Conservation (phyloP, 2,797 vertebrate genomes). For the Carduelis carduelis region DNA sequence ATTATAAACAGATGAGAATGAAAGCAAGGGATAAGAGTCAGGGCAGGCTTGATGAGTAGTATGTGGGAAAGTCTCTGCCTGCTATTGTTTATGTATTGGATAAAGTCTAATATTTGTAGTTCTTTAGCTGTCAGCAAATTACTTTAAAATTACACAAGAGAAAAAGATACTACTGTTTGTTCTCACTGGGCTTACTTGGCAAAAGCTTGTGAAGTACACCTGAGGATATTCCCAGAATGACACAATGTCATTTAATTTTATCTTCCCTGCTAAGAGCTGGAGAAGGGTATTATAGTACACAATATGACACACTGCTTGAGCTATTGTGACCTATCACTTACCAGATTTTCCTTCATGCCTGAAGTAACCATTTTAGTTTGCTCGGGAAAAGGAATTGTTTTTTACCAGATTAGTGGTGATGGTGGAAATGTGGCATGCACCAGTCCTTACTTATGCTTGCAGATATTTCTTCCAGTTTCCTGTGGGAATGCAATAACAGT, state of each 20-base stretch:
- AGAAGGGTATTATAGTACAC: background rate
- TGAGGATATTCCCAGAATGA: background rate
- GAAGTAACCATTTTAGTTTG: background rate
- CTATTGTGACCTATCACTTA: background rate
- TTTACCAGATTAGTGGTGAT: background rate
- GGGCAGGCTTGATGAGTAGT: background rate
- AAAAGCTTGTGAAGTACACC: background rate
- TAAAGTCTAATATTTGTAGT: background rate
- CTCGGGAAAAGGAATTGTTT: background rate
- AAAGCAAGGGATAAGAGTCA: background rate
- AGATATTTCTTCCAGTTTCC: background rate
- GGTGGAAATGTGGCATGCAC: background rate
- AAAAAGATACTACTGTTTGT: background rate
- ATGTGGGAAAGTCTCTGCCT: background rate
- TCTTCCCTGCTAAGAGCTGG: background rate
- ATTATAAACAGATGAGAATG: background rate
- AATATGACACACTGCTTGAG: background rate
- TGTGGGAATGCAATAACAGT: background rate
- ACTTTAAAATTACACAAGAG: background rate
- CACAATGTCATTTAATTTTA: background rate
- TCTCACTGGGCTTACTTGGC: background rate
- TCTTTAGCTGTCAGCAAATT: background rate
- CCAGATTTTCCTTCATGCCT: background rate
- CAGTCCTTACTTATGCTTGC: accelerated
- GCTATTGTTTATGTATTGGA: background rate